Conservation (phyloP, 1,140 invertebrate species). For the Lerema accius region DNA sequence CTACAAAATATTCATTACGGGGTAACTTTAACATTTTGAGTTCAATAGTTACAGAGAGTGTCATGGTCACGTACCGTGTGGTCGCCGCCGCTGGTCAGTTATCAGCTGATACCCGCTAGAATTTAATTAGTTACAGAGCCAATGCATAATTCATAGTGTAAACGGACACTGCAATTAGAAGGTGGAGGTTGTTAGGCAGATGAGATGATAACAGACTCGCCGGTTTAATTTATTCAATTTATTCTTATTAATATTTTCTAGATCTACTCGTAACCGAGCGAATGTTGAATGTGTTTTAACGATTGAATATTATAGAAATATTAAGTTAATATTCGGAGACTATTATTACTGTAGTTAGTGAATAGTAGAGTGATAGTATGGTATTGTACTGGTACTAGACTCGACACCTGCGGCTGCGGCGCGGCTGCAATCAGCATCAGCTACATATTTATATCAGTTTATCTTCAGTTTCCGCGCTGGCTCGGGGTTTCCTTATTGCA, state of each 20-base stretch:
- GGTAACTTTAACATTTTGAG: too few relatives aligned
- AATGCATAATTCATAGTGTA: constrained; percentile 31
- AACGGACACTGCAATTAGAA: constrained; percentile 33
- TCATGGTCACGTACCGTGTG: too few relatives aligned
- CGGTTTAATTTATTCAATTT: constrained; percentile 17
- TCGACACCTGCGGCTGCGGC: background rate
- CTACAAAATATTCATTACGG: too few relatives aligned
- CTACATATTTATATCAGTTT: background rate
- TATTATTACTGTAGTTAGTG: too few relatives aligned
- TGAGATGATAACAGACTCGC: constrained; percentile 24
- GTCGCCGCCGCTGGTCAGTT: too few relatives aligned
- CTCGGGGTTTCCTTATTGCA: constrained; percentile 28
- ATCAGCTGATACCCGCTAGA: constrained; percentile 23
- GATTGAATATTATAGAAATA: too few relatives aligned
- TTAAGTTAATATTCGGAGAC: too few relatives aligned
- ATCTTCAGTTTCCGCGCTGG: constrained; percentile 5
- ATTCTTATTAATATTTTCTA: background rate
- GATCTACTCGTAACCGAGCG: background rate
- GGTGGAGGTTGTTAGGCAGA: constrained; percentile 28
- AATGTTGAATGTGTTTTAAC: background rate
- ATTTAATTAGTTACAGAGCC: constrained; percentile 30
- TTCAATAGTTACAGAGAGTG: too few relatives aligned
- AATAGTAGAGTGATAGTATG: too few relatives aligned
- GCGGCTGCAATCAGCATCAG: background rate
- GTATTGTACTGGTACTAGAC: too few relatives aligned